Percentiles rank a stretch among this genome's conserved stretches.
Evolutionary conservation across 1,140 invertebrate species (phyloP).

Genomic region (Bathynomus jamesi): DNA sequence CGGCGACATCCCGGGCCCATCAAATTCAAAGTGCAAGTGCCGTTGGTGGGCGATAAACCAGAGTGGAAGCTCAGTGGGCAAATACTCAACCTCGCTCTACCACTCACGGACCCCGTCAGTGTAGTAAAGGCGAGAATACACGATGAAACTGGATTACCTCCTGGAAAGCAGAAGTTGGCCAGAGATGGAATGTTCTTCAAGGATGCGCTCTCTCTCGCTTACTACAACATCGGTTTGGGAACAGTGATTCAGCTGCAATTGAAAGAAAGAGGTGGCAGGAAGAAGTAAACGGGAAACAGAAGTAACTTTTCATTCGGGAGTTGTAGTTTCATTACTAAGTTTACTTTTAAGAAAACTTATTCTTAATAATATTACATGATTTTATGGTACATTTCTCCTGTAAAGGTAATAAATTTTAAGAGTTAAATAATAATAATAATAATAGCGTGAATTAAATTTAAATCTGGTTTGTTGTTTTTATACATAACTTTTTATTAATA

Average conservation of each 20-base stretch:
- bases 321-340: too few species aligned
- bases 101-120: slow-evolving; percentile 69
- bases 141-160: slow-evolving; percentile 84
- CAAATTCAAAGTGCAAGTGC: slow-evolving; percentile 68
- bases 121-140: slow-evolving; percentile 83
- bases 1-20: slow-evolving; percentile 58
- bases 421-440: too few species aligned
- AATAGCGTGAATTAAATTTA: too few species aligned
- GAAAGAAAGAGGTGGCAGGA: slow-evolving; percentile 95
- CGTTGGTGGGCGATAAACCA: slow-evolving; percentile 71
- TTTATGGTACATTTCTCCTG: too few species aligned
- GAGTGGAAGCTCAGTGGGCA: slow-evolving; percentile 98
- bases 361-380: too few species aligned
- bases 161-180: slow-evolving; percentile 93
- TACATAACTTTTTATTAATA: too few species aligned
- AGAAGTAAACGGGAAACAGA: slow-evolving; percentile 91
- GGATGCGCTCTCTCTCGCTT: slow-evolving; percentile 88
- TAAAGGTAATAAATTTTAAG: too few species aligned
- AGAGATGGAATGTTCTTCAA: slow-evolving; percentile 97
- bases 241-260: slow-evolving; percentile 79
- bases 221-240: slow-evolving; percentile 84
- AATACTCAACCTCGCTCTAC: slow-evolving; percentile 65
- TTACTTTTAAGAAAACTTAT: too few species aligned
- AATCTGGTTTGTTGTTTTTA: too few species aligned
- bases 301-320: too few species aligned